Conservation (phyloP, 2,113 vertebrate species). For the Salminus brasiliensis region DNA sequence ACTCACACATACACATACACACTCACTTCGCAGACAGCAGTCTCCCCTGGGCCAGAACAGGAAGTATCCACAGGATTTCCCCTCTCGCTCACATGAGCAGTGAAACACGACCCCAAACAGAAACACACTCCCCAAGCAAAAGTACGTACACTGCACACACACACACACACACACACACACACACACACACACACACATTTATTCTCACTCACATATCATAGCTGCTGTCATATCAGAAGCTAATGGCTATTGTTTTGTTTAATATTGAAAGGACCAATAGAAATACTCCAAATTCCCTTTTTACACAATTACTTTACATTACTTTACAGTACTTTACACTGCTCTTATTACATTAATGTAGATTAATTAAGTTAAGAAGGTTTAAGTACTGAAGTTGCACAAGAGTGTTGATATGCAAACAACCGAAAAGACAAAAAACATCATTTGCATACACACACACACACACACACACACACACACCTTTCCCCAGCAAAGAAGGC, state of each 20-base stretch:
- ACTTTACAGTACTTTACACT: too few relatives aligned
- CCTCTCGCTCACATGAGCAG: slow-evolving; percentile 53
- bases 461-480: background rate
- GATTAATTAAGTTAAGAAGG: too few relatives aligned
- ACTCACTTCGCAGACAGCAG: slow-evolving; percentile 28
- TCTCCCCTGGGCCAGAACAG: slow-evolving; percentile 60
- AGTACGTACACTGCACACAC: background rate
- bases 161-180: too few relatives aligned
- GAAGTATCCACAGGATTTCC: slow-evolving; percentile 65
- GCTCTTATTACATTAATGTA: too few relatives aligned
- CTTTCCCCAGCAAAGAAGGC: background rate
- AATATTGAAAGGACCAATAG: background rate
- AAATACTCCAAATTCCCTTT: background rate
- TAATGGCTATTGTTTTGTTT: background rate
- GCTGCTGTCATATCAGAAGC: too few relatives aligned
- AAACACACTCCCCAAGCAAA: slow-evolving; percentile 41
- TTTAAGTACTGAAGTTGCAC: too few relatives aligned
- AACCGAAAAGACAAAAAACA: background rate
- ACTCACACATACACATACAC: too few relatives aligned
- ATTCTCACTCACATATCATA: background rate
- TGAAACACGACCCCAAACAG: slow-evolving; percentile 57
- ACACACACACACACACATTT: background rate
- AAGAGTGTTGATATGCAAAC: background rate
- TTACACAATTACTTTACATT: background rate
- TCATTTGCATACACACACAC: slow-evolving; percentile 8